phyloP scores from a whole-genome alignment of 2,797 vertebrate genomes.

The Masticophis lateralis region DNA sequence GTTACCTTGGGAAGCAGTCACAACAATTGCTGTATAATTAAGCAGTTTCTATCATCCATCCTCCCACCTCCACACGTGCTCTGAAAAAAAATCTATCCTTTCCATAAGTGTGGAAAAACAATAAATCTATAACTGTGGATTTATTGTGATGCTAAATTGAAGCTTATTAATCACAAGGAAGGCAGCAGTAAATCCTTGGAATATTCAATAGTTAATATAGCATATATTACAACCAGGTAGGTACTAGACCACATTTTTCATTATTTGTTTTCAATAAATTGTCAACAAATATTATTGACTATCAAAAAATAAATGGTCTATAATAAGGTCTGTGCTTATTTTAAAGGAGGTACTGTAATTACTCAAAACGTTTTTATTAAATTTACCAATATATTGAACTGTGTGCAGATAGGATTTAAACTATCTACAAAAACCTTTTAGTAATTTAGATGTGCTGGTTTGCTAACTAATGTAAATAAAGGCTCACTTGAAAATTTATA shows the following conservation, averaged over 20 bases:
- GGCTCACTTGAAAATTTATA: constrained; percentile 44
- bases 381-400: neutral
- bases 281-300: neutral
- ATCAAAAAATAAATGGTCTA: neutral
- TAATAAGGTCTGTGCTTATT: neutral
- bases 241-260: neutral
- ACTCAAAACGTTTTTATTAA: neutral
- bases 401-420: neutral
- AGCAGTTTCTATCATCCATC: too few relatives aligned
- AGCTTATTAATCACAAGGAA: neutral
- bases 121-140: neutral
- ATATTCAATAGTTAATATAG: neutral
- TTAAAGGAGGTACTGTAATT: neutral
- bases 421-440: neutral
- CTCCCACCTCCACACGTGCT: neutral
- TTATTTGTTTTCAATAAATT: neutral
- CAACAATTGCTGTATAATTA: neutral
- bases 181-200: neutral
- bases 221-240: neutral
- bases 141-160: neutral
- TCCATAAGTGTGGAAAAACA: neutral
- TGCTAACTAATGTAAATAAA: constrained; percentile 34
- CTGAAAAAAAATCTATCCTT: neutral
- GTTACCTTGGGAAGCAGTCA: neutral
- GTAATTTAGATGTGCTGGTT: neutral